Percentiles rank a stretch among this genome's conserved stretches.
Evolutionary conservation across 2,888 invertebrate species (phyloP).

Genomic region (Cactoblastis cactorum): DNA sequence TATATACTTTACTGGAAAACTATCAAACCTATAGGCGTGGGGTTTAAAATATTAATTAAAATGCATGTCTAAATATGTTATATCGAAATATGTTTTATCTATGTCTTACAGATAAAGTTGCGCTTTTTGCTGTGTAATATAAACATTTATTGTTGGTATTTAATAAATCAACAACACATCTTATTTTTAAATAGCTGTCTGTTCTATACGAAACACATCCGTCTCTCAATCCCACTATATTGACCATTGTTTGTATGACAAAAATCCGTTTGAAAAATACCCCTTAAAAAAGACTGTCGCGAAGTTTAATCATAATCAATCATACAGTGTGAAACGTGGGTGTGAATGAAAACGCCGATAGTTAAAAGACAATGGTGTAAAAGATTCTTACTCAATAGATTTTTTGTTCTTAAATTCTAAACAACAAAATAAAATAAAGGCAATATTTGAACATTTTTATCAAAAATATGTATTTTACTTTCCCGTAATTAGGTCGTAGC

Average conservation of each 20-base stretch:
- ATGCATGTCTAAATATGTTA: no score
- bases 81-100: no score
- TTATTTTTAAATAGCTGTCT: background rate
- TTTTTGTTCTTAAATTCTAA: background rate
- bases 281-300: conserved; percentile 10
- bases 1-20: no score
- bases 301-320: conserved; percentile 22
- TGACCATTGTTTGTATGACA: conserved; percentile 9
- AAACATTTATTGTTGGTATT: no score
- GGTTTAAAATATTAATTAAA: no score
- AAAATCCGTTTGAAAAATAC: conserved; percentile 13
- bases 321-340: conserved; percentile 2
- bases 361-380: conserved; percentile 5
- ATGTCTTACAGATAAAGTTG: no score
- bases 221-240: background rate
- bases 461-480: background rate
- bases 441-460: no score
- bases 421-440: no score
- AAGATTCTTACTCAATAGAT: background rate
- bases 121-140: no score
- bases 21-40: no score
- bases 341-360: background rate
- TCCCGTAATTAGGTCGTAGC: background rate
- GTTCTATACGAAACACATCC: background rate
- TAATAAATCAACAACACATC: no score